Evolutionary conservation across 2,797 vertebrate species (phyloP), one percentile per base, ranked within the genome.

Genomic region (Pantherophis alleghaniensis): DNA sequence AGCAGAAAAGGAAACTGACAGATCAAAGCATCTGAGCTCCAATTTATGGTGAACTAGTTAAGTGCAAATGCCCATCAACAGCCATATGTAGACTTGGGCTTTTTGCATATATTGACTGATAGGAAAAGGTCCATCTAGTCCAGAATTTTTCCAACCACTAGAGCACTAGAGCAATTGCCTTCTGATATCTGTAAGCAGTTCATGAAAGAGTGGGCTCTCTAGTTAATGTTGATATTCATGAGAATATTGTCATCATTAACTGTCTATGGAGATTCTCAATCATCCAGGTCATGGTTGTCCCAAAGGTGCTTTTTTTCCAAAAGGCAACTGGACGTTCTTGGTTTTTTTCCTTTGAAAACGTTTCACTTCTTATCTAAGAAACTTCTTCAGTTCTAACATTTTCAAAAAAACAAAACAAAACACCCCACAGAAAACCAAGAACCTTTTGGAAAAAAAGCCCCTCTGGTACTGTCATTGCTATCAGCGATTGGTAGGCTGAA

Each of bases 181-280:
- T 32, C 32, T 56, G 87, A 22, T 57, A 88, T 57, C 32, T 20
- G 20, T 22, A 88, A 87, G 55, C 53, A 57, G 47, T 55, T 56
- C 53, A 87, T 87, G 86, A 56, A 87, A 56, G 53, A n/a, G 28
- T 11, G 14, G 16, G 55, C 86, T 56, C n/a, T 56, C 13, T 18
- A 56, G 86, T 56, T 53, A 32, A n/a, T 20, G 28, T 10, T 32
- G 7, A 97, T 98, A 88, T 60, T 88, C 32, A 42, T 14, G 14
- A 13, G 22, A 59, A 59, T 88, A 42, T n/a, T 88, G 97, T 97
- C n/a, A 88, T 24, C 32, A n/a, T 4, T 37, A 61, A 61, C 28
- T 32, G 28, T 6, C 28, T 69, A 69, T 69, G 28, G 28, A 32
- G 28, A 69, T 32, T 69, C 5, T 32, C 13, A 69, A 69, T 16